Evolutionary conservation across 2,797 vertebrate genomes (phyloP), one percentile per base, ranked within the genome.

Genomic region (Cossypha dichroa): DNA sequence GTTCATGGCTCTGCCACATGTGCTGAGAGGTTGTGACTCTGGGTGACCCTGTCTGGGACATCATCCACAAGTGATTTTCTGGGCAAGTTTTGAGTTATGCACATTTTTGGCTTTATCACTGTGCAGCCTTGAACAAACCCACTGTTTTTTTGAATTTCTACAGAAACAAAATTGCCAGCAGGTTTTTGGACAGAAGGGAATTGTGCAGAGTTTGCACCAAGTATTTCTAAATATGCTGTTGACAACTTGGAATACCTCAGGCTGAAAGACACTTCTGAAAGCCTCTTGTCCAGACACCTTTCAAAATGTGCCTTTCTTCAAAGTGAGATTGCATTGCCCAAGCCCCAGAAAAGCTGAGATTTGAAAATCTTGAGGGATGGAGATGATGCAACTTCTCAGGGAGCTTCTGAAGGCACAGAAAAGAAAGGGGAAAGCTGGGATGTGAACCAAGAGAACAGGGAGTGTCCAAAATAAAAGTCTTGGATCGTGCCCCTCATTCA

Each of bases 61-160:
- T 46, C 41, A 22, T 5, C 55, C 26, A 49, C 46, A 29, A 10
- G 1, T 18, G 28, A 6, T 29, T 59, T 80, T 33, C 82, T 51
- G 5, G 10, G 5, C 28, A 29, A 34, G 9, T 33, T 93, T 56
- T 56, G 33, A 12, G 17, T 68, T 34, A 0, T 6, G 20, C 12
- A 13, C 64, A 2, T 78, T 74, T 18, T 45, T 79, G 60, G 48
- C 31, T 85, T 59, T 78, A 4, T 15, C 1, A 0, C 38, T 63
- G 21, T 52, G 18, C 40, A 78, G 23, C 26, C n/a, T 45, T 34
- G 10, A 66, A 54, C 31, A 68, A 95, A 58, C 28, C 11, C 14
- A 34, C 23, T 1, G 2, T 4, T 33, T 55, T 22, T 34, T 43
- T 20, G 23, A 7, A 0, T 73, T 82, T 54, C 55, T 55, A 1